Evolutionary conservation across 2,888 invertebrate genomes (phyloP).

Genomic region (Plusia festucae): DNA sequence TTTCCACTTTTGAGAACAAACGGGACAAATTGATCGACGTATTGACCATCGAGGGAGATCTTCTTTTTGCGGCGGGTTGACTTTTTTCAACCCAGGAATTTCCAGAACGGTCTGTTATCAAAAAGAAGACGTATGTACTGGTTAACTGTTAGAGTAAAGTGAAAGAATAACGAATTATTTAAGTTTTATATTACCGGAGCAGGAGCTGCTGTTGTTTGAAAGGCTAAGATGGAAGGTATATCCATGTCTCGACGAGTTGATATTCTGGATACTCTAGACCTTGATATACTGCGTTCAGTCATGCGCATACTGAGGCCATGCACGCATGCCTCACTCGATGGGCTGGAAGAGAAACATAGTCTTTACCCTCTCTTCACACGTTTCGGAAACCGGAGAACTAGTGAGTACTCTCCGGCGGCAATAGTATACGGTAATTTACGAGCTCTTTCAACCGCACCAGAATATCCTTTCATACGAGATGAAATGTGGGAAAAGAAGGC

Average conservation of each 20-base stretch:
- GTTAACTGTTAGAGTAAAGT: no score
- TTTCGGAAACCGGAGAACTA: not conserved
- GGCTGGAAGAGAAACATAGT: constrained; percentile 50
- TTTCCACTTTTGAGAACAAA: constrained; percentile 85
- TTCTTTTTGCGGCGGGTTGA: constrained; percentile 52
- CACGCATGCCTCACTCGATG: constrained; percentile 72
- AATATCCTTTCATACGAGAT: no score
- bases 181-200: constrained; percentile 63
- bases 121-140: constrained; percentile 4
- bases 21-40: constrained; percentile 82
- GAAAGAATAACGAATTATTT: not conserved
- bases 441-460: not conserved
- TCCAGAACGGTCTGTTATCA: constrained; percentile 68
- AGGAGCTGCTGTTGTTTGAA: constrained; percentile 68
- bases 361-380: not conserved
- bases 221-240: constrained; percentile 84
- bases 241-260: constrained; percentile 85
- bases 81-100: constrained; percentile 77
- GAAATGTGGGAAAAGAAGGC: no score
- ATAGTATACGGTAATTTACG: not conserved
- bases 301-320: constrained; percentile 78
- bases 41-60: constrained; percentile 82
- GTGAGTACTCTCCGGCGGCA: no score
- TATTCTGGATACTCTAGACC: constrained; percentile 73
- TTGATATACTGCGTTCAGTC: constrained; percentile 82